phyloP scores from a whole-genome alignment of 2,888 invertebrate species.

The Oligia latruncula region DNA sequence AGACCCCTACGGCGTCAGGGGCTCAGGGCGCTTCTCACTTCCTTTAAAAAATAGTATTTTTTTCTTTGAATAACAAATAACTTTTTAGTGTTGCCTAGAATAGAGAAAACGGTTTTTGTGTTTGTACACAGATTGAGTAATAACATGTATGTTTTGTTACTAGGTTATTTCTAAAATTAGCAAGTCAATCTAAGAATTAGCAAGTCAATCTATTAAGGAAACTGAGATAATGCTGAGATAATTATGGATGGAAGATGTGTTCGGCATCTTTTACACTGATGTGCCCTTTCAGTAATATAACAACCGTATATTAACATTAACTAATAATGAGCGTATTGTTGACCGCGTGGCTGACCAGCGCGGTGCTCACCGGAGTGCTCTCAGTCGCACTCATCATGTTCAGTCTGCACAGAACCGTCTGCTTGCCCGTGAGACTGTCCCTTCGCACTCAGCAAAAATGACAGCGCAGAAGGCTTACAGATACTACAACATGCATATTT shows the following conservation, averaged over 20 bases:
- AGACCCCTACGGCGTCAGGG: neutral
- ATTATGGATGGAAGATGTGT: neutral
- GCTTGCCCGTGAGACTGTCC: neutral
- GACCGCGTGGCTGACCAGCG: neutral
- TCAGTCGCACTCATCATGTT: conserved; percentile 26
- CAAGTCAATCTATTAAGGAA: neutral
- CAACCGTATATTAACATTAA: neutral
- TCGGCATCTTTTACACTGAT: too few relatives aligned
- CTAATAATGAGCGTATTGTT: neutral
- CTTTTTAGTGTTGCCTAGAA: conserved; percentile 24
- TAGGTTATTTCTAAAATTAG: neutral
- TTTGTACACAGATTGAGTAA: conserved; percentile 1
- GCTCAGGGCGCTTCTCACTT: conserved; percentile 14
- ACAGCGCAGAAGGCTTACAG: conserved; percentile 2
- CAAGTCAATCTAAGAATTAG: neutral
- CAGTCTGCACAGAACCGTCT: neutral
- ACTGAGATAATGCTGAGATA: too few relatives aligned
- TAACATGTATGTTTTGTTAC: neutral
- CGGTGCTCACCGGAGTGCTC: neutral
- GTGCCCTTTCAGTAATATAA: neutral
- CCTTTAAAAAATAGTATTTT: conserved; percentile 37
- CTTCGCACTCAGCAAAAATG: neutral
- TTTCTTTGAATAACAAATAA: conserved; percentile 40
- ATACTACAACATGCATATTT: neutral
- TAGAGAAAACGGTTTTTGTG: neutral